Percentiles rank a stretch among this genome's conserved stretches.
Evolutionary conservation across 2,113 vertebrate genomes (phyloP).

Genomic region (Cottus gobio): DNA sequence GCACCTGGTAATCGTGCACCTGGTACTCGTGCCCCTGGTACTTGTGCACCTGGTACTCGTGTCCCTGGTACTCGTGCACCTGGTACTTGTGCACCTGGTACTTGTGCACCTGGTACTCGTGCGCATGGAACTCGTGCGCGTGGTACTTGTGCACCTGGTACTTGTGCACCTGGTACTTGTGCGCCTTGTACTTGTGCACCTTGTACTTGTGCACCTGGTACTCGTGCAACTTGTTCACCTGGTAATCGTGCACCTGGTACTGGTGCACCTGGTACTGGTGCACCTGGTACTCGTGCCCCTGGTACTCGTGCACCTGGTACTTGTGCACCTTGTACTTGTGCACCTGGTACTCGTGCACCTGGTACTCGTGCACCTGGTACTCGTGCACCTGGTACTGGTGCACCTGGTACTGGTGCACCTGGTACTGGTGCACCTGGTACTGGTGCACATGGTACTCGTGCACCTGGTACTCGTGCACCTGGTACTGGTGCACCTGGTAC

Average conservation of each 20-base stretch:
- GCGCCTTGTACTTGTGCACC: neutral
- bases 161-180: neutral
- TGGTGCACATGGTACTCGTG: neutral
- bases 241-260: neutral
- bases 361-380: too few relatives aligned
- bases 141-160: too few relatives aligned
- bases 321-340: neutral
- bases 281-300: too few relatives aligned
- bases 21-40: too few relatives aligned
- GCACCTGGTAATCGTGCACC: too few relatives aligned
- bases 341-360: neutral
- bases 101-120: neutral
- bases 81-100: neutral
- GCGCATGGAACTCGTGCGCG: too few relatives aligned
- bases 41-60: too few relatives aligned
- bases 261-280: too few relatives aligned
- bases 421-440: too few relatives aligned
- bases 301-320: too few relatives aligned
- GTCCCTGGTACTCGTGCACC: too few relatives aligned
- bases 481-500: neutral
- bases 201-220: too few relatives aligned
- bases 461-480: neutral
- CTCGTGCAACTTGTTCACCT: neutral
- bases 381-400: neutral
- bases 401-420: neutral